Base-by-base conservation (phyloP, 2,797 vertebrate species). In the Hydrocynus forskahlii region DNA sequence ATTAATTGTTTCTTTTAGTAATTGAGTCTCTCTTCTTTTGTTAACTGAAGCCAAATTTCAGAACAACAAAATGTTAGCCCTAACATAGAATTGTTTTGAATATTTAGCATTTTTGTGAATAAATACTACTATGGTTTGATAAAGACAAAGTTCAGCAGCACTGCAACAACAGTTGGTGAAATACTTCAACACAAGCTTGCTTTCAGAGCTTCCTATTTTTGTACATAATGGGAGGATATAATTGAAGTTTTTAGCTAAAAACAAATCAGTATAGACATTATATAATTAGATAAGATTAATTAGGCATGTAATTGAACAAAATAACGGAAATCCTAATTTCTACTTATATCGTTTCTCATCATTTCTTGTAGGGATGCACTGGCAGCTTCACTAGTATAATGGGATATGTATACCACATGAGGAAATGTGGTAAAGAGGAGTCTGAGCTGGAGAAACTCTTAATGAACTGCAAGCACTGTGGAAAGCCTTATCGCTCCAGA, bases 361-460 rank as follows among this genome's bases (percentile, higher is more conserved):
- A n/a, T 38, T 66, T 54, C 12, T 73, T 60, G 25, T 85, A 98
- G 97, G 96, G 96, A 84, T 99, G 97, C 74, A 93, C 78, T 0
- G 96, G 96, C 75, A 97, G 94, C 86, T 98, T 99, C 88, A 97
- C 96, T 81, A 99, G 96, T 90, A 95, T 99, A 81, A 97, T 97
- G 96, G 97, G 97, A 19, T 99, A 98, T 70, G 88, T 97, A 0
- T 99, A 98, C 87, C 97, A 99, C 86, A 86, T 93, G 86, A 97
- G 93, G 90, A 98, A 97, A 88, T 99, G 97, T 85, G 97, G 97
- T 67, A 99, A 98, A 88, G 94, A 94, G 83, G 95, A 95, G 82
- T 94, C 96, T 0, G 97, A 99, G 92, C 92, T 99, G 91, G 95
- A 97, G 93, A 96, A 97, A 83, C 89, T 98, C 94, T 75, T 96